Evolutionary conservation across 2,888 invertebrate genomes (phyloP), one percentile per base, ranked within the genome.

Genomic region (Trichacis sp.): DNA sequence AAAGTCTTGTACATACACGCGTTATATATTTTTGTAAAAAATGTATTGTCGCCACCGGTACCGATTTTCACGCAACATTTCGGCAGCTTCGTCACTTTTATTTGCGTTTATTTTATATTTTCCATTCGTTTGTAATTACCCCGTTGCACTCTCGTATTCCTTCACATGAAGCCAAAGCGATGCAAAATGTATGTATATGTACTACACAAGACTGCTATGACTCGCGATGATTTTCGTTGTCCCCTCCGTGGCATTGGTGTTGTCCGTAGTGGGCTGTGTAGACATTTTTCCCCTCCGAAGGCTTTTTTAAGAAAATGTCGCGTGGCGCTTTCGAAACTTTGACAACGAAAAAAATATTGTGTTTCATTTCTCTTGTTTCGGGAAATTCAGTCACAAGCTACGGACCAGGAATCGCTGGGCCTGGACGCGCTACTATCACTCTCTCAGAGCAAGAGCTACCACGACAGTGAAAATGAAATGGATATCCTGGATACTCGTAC

Each of bases 371-470:
- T 73, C 73, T 72, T 72, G 48, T 69, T 69, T 71, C 63, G 51
- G 64, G 64, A 50, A 62, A 68, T 65, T 70, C 73, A 78, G 78
- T 75, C 74, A 64, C 73, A 71, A 76, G 74, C 64, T 64, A 70
- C 75, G 71, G 77, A 76, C 68, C 73, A 71, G 47, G 77, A 78
- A 73, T 78, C 77, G 70, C 79, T 77, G 72, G 79, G 78, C 68
- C 74, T 80, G 78, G 82, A 80, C 77, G 81, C 81, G 77, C 80
- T 81, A 78, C 74, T 82, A 76, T 82, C 78, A 68, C 76, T 82
- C 77, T 81, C 79, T 73, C 79, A 81, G 74, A 75, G 80, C 68
- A 80, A 81, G 78, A 78, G 77, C 72, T 80, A 79, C 76, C 79
- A 77, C 24, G 77, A 68, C 45, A 70, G 75, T 50, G 82, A 82